phyloP scores from a whole-genome alignment of 2,113 vertebrate genomes.

The Machaerirhynchus nigripectus region DNA sequence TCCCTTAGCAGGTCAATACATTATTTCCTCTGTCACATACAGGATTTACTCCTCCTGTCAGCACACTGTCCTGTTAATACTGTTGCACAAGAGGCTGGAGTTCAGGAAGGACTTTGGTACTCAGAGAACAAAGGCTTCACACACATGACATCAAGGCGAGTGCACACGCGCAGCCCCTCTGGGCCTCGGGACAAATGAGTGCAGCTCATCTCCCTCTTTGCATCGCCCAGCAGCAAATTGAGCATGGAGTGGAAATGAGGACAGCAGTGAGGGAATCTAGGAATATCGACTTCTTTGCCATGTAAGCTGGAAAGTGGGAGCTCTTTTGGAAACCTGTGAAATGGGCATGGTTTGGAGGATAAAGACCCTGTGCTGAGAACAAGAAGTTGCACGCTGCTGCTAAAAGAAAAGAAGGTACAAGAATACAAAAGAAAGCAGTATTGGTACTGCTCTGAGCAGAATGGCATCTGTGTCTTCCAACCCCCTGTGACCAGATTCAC shows the following conservation, averaged over 20 bases:
- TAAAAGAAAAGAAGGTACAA: neutral
- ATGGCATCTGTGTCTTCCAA: neutral
- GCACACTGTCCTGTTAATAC: neutral
- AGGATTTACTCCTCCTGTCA: neutral
- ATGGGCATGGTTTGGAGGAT: neutral
- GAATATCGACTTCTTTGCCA: neutral
- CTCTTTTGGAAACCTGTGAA: neutral
- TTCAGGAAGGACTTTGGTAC: neutral
- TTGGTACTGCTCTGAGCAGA: neutral
- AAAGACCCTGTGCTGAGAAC: neutral
- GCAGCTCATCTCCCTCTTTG: neutral
- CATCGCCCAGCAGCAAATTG: neutral
- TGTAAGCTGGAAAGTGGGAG: neutral
- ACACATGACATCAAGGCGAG: neutral
- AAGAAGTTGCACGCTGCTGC: neutral
- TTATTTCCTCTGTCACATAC: neutral
- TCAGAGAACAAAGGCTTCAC: slow-evolving; percentile 12
- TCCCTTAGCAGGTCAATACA: neutral
- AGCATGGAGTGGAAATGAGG: slow-evolving; percentile 42
- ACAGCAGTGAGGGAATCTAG: neutral
- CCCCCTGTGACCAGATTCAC: neutral
- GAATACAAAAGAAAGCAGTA: neutral
- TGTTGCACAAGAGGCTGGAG: neutral
- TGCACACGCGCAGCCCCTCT: neutral
- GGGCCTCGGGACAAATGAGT: neutral